Evolutionary conservation across 1,140 invertebrate genomes (phyloP).

Genomic region (Bradysia coprophila): DNA sequence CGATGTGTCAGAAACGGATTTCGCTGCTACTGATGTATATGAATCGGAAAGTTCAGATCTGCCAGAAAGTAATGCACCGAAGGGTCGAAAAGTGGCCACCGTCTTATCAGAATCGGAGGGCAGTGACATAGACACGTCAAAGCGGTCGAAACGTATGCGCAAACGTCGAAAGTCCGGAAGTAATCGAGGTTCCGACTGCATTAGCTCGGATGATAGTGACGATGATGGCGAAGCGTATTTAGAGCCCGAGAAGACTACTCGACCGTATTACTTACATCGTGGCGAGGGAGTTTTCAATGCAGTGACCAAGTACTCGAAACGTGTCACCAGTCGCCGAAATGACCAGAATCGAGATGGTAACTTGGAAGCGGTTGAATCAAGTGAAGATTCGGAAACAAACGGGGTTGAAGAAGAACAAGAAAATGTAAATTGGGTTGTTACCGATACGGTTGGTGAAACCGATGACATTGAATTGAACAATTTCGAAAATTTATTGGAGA

Average conservation of each 20-base stretch:
- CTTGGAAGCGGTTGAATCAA: neutral
- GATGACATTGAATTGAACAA: neutral
- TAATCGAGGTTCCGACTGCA: neutral
- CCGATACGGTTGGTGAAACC: neutral
- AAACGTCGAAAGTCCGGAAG: constrained; percentile 1
- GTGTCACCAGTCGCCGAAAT: too few relatives aligned
- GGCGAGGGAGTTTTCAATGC: neutral
- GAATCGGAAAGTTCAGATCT: constrained; percentile 3
- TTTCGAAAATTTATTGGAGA: neutral
- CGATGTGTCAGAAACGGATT: neutral
- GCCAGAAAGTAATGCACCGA: neutral
- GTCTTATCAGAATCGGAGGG: neutral
- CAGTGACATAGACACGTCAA: neutral
- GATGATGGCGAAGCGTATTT: neutral
- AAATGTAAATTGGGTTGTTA: neutral
- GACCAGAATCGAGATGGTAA: too few relatives aligned
- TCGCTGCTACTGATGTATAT: constrained; percentile 1
- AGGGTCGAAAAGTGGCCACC: neutral
- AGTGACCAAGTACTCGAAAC: neutral
- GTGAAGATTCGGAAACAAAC: neutral
- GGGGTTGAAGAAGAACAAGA: neutral
- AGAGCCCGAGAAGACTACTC: neutral
- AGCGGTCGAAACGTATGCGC: constrained; percentile 1
- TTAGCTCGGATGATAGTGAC: neutral
- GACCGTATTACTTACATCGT: neutral